These are phyloP conservation scores for Leptobrachium ailaonicum DNA, from an alignment of 2,113 vertebrate species.

Conservation along the genomic window DNA sequence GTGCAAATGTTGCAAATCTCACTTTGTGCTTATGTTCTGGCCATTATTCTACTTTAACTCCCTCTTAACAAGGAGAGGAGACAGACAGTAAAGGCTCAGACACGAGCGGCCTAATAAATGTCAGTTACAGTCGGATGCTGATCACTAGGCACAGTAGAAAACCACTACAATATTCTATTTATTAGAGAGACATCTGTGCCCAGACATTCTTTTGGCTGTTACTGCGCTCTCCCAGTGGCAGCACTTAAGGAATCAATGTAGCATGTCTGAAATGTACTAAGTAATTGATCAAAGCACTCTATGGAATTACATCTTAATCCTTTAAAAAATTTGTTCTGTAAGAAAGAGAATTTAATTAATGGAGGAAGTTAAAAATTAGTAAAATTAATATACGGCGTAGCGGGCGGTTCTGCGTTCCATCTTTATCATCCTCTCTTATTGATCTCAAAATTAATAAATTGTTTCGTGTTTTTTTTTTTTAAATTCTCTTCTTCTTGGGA, in stretches of 20 bases:
- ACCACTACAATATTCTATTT: not conserved
- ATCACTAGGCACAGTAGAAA: not conserved
- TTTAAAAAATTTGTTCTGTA: slow-evolving; percentile 5
- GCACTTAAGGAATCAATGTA: slow-evolving; percentile 40
- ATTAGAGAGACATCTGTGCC: not conserved
- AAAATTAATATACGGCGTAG: not conserved
- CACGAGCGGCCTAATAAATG: no score
- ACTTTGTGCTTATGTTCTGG: no score
- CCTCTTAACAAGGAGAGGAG: no score
- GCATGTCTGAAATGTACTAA: slow-evolving; percentile 41
- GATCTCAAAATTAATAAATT: slow-evolving; percentile 22
- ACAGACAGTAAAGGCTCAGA: no score
- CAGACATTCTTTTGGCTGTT: not conserved
- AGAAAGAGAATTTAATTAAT: slow-evolving; percentile 6
- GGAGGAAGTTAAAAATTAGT: not conserved
- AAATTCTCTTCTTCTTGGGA: not conserved
- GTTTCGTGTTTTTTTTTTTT: not conserved
- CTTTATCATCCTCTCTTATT: slow-evolving; percentile 32
- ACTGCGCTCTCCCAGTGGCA: slow-evolving; percentile 6
- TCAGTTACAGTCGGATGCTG: no score
- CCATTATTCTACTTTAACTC: no score
- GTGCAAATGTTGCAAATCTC: no score
- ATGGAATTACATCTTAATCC: slow-evolving; percentile 31
- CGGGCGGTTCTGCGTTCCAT: not conserved
- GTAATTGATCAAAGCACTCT: slow-evolving; percentile 33